Percentiles rank a stretch among this genome's conserved stretches.
Conservation (phyloP, 2,797 vertebrate genomes). For the Scyliorhinus canicula region DNA sequence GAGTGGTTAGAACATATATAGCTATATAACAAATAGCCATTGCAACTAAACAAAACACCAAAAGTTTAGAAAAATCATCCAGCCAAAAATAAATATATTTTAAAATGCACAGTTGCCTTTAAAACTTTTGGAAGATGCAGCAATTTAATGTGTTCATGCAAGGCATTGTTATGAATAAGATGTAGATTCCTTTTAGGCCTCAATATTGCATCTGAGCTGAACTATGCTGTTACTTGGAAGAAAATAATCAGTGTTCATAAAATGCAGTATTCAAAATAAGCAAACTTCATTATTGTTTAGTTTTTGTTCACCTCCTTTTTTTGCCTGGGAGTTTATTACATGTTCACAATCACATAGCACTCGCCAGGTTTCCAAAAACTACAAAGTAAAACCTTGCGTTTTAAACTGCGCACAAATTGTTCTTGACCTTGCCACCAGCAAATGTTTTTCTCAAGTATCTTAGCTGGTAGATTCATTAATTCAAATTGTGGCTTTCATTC, state of each 20-base stretch:
- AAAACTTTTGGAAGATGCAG: not conserved
- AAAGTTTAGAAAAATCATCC: not conserved
- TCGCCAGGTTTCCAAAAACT: not conserved
- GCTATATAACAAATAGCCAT: not conserved
- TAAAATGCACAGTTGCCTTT: not conserved
- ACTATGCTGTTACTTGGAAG: not conserved
- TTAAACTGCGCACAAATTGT: not conserved
- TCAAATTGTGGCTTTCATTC: slow-evolving; percentile 12
- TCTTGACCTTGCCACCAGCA: not conserved
- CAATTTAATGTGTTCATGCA: not conserved
- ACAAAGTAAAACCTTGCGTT: not conserved
- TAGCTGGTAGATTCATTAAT: slow-evolving; percentile 28
- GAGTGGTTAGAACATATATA: not conserved
- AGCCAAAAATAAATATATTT: not conserved
- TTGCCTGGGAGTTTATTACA: not conserved
- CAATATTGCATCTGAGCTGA: not conserved
- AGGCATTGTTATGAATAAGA: not conserved
- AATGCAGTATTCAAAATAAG: not conserved
- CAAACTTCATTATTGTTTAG: not conserved
- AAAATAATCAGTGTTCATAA: not conserved
- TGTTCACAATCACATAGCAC: not conserved
- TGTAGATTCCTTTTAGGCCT: not conserved
- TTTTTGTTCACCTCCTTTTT: slow-evolving; percentile 1
- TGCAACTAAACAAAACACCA: not conserved
- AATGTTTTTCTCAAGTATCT: slow-evolving; percentile 10